Base-by-base conservation (phyloP, 2,797 vertebrate genomes). In the Lemur catta region DNA sequence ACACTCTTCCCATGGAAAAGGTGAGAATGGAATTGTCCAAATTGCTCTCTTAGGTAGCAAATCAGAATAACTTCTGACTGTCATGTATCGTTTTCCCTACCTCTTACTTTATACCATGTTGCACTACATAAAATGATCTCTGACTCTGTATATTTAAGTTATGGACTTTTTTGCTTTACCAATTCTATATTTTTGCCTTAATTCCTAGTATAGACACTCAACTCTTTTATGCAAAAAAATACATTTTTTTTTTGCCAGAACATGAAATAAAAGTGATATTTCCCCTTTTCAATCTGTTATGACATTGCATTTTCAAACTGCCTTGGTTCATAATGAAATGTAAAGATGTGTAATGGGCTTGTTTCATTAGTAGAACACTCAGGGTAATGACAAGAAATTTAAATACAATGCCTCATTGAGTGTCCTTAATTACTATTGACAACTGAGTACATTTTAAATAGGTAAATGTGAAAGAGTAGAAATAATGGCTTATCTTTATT, bases 381-480 rank as follows among this genome's bases (percentile, higher is more conserved):
- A 93, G 50, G 4, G 63, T 96, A 91, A 85, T 26, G 94, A 71
- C 71, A 71, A 75, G 92, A 89, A 89, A 81, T 97, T 88, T 88
- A 85, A 92, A 93, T 76, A 69, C 0, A 2, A 38, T 74, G 93
- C 74, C 20, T 97, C 95, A 94, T 97, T 94, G 89, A 89, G 55
- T 96, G 43, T 89, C 65, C 84, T 96, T 97, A 88, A 94, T 95
- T 88, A 72, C 92, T 87, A 3, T 84, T 93, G 97, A 93, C 74
- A 95, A 88, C 43, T 4, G 17, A 84, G 59, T 96, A 65, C 81
- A 89, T 95, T 93, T 97, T 87, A 93, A 89, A 84, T 71, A 88
- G 79, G 89, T 82, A 89, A 86, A 81, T 86, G 26, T n/a, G 63
- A 43, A 94, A 94, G 33, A 91, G 30, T 75, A 93, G 86, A 74